Evolutionary conservation across 2,113 vertebrate species (phyloP), one percentile per base, ranked within the genome.

Genomic region (Oreochromis tanganicae): DNA sequence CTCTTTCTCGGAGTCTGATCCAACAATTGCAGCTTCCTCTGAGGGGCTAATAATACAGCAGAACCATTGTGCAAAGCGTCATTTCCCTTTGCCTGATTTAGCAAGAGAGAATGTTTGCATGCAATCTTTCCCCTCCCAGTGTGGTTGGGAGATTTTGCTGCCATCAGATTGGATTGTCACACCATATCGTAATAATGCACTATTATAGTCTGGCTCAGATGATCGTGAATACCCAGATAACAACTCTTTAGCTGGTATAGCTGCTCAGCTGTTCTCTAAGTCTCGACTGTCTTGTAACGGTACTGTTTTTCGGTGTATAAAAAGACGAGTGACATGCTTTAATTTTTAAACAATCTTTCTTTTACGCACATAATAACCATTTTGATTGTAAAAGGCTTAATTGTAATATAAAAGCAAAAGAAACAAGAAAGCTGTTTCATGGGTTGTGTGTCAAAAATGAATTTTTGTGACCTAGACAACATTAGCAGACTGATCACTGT

Each of bases 11-110:
- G 55, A 92, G 90, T 89, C 87, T 90, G 89, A 94, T 94, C 91
- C 89, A 84, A 93, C 91, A 93, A 94, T 92, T 92, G 91, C 46
- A 91, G 92, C 92, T 95, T 95, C 94, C 94, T 95, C 90, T 86
- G 82, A 89, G 87, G 86, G 91, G 52, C 93, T 96, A 96, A 94
- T 95, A 95, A 96, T 96, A 96, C 94, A 96, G 93, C 88, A 88
- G 89, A 66, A 75, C 90, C 93, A 96, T 96, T 95, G 95, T 96
- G 93, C 85, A 94, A 92, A 9, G 41, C 38, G 54, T 24, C 16
- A 81, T 94, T 95, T 95, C 92, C 94, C 89, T 63, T 85, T 14
- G 90, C 92, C 83, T 90, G 93, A 94, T 95, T 92, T 92, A 94
- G 93, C 84, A 90, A 84, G 81, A 87, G 81, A 88, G 87, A 92